These are phyloP conservation scores for Celastrina argiolus DNA, from an alignment of 2,888 invertebrate species.

Conservation along the genomic window DNA sequence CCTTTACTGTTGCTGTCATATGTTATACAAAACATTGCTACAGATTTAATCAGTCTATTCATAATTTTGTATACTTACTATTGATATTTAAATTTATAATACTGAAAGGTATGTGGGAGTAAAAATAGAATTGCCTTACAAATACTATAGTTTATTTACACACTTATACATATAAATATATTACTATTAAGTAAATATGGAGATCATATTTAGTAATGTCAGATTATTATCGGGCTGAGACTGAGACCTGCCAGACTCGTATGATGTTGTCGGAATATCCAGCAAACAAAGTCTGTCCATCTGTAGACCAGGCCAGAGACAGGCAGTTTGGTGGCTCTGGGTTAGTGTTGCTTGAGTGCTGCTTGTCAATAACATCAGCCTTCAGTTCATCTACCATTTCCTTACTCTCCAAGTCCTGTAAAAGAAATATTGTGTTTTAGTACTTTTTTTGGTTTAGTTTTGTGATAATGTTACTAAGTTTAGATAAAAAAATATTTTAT, in stretches of 20 bases:
- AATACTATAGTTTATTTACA: conserved; percentile 53
- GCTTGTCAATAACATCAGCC: conserved; percentile 92
- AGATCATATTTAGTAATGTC: conserved; percentile 57
- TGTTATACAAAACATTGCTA: neutral
- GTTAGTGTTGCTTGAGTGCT: conserved; percentile 80
- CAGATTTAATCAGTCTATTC: neutral
- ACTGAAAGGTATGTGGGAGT: neutral
- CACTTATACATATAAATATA: conserved; percentile 36
- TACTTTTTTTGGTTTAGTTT: no score
- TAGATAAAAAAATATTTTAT: neutral
- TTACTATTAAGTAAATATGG: conserved; percentile 43
- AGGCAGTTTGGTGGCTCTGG: conserved; percentile 97
- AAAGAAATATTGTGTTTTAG: neutral
- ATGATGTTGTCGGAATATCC: conserved; percentile 99
- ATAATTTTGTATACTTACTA: neutral
- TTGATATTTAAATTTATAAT: neutral
- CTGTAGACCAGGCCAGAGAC: conserved; percentile 98
- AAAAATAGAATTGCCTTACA: conserved; percentile 15
- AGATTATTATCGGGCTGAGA: conserved; percentile 83
- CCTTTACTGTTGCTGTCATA: neutral
- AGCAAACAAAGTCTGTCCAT: conserved; percentile 99
- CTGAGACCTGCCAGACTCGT: conserved; percentile 98
- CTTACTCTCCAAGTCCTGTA: conserved; percentile 97
- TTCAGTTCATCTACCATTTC: conserved; percentile 98
- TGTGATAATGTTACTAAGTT: no score